These are phyloP conservation scores for Psephotus haematonotus DNA, from an alignment of 2,113 vertebrate genomes.

Conservation along the genomic window DNA sequence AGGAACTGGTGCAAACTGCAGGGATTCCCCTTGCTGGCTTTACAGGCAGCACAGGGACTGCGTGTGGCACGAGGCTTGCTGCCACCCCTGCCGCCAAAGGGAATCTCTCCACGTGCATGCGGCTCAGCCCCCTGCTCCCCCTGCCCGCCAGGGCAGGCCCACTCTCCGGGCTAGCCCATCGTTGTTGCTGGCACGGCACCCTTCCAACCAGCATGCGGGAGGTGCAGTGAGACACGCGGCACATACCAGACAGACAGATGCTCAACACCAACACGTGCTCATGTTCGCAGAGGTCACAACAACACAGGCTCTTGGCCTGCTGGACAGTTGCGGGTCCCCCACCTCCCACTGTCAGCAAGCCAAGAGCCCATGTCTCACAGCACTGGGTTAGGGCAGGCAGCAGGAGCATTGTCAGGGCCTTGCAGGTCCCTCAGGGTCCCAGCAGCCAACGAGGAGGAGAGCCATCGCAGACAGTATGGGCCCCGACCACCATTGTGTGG, in stretches of 20 bases:
- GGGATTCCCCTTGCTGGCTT: neutral
- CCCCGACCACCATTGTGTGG: accelerated
- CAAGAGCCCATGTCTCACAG: neutral
- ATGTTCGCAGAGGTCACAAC: neutral
- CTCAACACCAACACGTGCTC: constrained; percentile 31
- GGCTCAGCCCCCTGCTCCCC: neutral
- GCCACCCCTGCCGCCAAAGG: neutral
- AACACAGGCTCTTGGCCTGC: neutral
- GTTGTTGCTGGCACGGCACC: neutral
- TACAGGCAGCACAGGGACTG: accelerated
- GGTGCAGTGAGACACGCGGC: neutral
- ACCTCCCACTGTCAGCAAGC: neutral
- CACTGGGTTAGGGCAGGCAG: neutral
- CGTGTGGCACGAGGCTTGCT: neutral
- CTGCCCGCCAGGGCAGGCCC: neutral
- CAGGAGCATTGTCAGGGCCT: neutral
- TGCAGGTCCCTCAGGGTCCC: neutral
- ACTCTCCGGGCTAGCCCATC: neutral
- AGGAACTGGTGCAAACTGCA: neutral
- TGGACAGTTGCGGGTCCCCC: neutral
- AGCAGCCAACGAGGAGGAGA: neutral
- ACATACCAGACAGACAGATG: neutral
- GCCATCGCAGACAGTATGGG: neutral
- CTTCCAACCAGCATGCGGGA: neutral
- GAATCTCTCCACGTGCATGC: neutral